A percentile compares a stretch with the other conserved stretches of the same genome.
Conservation (phyloP, 2,797 vertebrate genomes). For the Emys orbicularis region DNA sequence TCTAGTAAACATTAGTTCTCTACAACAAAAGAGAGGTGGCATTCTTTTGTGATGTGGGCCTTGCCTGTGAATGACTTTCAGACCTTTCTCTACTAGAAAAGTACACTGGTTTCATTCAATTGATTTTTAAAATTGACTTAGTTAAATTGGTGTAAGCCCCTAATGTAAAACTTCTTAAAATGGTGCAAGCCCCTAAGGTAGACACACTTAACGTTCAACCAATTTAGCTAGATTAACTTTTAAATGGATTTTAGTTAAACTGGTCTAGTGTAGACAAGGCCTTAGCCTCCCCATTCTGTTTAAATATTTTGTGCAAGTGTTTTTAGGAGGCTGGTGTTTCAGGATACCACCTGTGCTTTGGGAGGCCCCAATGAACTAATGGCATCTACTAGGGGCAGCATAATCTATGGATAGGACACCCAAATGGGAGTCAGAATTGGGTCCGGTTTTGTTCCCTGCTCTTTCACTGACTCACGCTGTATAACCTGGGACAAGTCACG, state of each 20-base stretch:
- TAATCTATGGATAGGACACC: background rate
- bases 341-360: background rate
- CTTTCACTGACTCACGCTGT: background rate
- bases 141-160: background rate
- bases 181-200: background rate
- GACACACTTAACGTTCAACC: background rate
- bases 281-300: background rate
- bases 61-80: rapidly evolving
- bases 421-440: background rate
- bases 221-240: background rate
- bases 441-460: background rate
- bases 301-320: rapidly evolving
- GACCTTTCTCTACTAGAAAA: background rate
- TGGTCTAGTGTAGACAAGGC: background rate
- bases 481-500: background rate
- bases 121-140: background rate
- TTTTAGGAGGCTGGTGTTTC: background rate
- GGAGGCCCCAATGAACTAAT: background rate
- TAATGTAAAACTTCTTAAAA: background rate
- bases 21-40: background rate
- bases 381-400: background rate
- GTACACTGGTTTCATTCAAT: rapidly evolving
- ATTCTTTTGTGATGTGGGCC: background rate
- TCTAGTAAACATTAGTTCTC: background rate
- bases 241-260: background rate